Base-by-base conservation (phyloP, 2,888 invertebrate genomes). In the Cerceris rybyensis region DNA sequence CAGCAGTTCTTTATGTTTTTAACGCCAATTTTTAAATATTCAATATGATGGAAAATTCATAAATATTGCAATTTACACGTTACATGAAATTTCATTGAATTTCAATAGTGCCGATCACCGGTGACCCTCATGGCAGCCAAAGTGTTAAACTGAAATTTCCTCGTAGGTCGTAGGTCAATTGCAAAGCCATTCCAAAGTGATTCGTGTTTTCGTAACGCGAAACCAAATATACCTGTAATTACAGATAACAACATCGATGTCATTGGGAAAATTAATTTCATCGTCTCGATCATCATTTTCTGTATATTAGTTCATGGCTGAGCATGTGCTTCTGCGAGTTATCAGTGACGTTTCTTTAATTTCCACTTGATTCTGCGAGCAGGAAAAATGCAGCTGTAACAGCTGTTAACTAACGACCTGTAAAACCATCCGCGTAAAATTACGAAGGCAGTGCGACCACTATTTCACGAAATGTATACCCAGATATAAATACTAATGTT, bases 241-340 rank as follows among this genome's bases (percentile, higher is more conserved):
- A 75, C 71, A 16, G 70, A 39, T 28, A 1, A 28, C 28, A 28
- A 28, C n/a, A 28, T 49, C 13, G 41, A 66, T 52, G 49, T 1
- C 46, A 67, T 41, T 54, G 54, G 54, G 54, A n/a, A 16, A 41
- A 54, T 41, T 39, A 28, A 52, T 65, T 41, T 6, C 42, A 42
- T 42, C 8, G 6, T 60, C 43, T 60, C 60, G 60, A 60, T 42
- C 55, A 17, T 57, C 14, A 57, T 8, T 57, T 11, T 57, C 7
- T 57, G 7, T 43, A 7, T 52, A 52, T 54, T 52, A 61, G 58
- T 49, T 73, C 70, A 54, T 50, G 71, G 70, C 57, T 59, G 60
- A 78, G 78, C 78, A 78, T 78, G 78, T 71, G 75, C 78, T 76
- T 78, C 46, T 75, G 71, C 75, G 69, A 72, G 46, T 67, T 70